Base-by-base conservation (phyloP, 1,140 invertebrate genomes). In the Diploscapter pachys region DNA sequence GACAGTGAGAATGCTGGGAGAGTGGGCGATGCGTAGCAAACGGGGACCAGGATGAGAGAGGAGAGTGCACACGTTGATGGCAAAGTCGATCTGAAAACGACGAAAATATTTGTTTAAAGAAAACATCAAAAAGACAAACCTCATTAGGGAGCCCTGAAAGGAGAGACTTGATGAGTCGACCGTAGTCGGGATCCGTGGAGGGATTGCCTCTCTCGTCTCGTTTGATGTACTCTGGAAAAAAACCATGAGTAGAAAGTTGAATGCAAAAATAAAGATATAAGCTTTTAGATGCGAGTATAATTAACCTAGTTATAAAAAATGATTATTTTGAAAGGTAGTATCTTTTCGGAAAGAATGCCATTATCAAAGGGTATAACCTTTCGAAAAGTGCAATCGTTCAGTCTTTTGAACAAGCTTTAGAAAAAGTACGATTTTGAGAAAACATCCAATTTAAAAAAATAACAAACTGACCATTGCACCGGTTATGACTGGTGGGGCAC, bases 141-240 rank as follows among this genome's bases (percentile, higher is more conserved):
- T 99, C 96, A 86, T 99, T 99, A 11, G 96, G 95, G 80, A 99
- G 88, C 2, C 95, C 95, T 55, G 93, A 95, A 31, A 95, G 86
- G 5, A 99, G 88, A 0, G 95, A 95, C 52, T 96, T 88, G 48
- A 93, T 90, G 9, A 99, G 88, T 80, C 92, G 91, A 80, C 94
- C 92, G 83, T 95, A 94, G 68, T 80, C 79, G n/a, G 72, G 57
- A 52, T 81, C 71, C 31, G 65, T 53, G n/a, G 82, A 73, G 49
- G 63, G 57, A 50, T 78, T 53, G 6, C 69, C 75, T 59, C 68
- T 50, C 11, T 77, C 63, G 70, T 59, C 69, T n/a, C 73, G n/a
- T 0, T 13, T 57, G 53, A 71, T 62, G 49, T 72, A 57, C 31
- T 62, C 62, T 9, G 13, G 9, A 56, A 61, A 61, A 66, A 54